A percentile compares a stretch with the other conserved stretches of the same genome.
Conservation (phyloP, 2,797 vertebrate species). For the Dicrostonyx torquatus region DNA sequence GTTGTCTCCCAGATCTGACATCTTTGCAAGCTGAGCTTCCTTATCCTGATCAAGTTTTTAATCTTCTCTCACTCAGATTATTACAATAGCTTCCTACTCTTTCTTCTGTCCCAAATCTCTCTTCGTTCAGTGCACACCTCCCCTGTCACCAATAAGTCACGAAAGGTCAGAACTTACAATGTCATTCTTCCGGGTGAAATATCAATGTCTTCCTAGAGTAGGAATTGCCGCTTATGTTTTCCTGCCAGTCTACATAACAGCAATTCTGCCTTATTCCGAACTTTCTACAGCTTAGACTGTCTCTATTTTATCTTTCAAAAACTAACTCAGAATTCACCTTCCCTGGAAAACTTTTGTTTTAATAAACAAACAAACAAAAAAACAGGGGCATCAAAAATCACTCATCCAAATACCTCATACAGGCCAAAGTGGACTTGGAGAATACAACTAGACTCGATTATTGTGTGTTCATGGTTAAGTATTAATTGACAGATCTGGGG, state of each 20-base stretch:
- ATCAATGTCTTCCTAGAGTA: neutral
- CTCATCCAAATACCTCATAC: neutral
- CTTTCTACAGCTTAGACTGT: neutral
- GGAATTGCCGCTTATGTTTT: neutral
- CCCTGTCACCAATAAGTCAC: neutral
- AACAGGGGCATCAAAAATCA: neutral
- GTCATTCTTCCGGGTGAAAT: neutral
- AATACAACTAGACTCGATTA: neutral
- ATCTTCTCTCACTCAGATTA: neutral
- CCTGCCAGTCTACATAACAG: neutral
- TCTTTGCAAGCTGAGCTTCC: neutral
- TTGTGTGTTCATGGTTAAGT: neutral
- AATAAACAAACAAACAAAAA: conserved; percentile 3
- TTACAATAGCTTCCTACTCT: neutral
- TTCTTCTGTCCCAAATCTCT: neutral
- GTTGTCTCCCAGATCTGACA: neutral
- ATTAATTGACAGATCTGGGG: neutral
- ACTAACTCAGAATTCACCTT: neutral
- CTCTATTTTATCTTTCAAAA: conserved; percentile 5
- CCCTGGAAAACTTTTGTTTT: neutral
- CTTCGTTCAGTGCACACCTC: neutral
- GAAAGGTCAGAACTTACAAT: neutral
- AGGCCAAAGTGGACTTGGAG: neutral
- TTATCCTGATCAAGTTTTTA: neutral
- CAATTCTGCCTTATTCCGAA: neutral